phyloP scores from a whole-genome alignment of 2,113 vertebrate genomes.

The Taurulus bubalis region DNA sequence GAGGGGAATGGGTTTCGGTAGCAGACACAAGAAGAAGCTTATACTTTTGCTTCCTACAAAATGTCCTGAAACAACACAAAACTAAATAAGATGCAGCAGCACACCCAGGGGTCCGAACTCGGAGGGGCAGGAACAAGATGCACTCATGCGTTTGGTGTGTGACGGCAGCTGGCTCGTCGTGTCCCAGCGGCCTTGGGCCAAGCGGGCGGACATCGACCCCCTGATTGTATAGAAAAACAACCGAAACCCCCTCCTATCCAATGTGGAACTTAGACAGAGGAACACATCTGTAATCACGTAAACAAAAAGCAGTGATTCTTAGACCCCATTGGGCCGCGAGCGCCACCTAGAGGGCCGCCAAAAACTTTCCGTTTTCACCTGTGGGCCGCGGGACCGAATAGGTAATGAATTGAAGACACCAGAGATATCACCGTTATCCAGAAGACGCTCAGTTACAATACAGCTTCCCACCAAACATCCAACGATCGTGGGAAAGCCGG shows the following conservation, averaged over 20 bases:
- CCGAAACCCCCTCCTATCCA: conserved; percentile 11
- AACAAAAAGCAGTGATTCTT: no score
- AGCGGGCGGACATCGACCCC: conserved; percentile 38
- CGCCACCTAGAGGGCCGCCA: no score
- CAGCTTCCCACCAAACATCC: no score
- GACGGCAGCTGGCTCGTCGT: conserved; percentile 25
- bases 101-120: neutral
- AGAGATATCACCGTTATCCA: no score
- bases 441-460: no score
- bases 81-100: conserved; percentile 14
- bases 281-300: neutral
- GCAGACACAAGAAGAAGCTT: neutral
- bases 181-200: conserved; percentile 43
- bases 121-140: conserved; percentile 2
- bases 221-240: conserved; percentile 43
- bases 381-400: no score
- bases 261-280: neutral
- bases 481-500: no score
- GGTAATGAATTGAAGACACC: no score
- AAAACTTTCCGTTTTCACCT: no score
- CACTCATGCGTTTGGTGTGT: conserved; percentile 16
- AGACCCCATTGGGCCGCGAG: no score
- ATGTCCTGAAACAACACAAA: neutral
- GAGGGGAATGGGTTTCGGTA: conserved; percentile 22
- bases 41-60: neutral